Evolutionary conservation across 2,113 vertebrate species (phyloP).

Genomic region (Mormoops blainvillei): DNA sequence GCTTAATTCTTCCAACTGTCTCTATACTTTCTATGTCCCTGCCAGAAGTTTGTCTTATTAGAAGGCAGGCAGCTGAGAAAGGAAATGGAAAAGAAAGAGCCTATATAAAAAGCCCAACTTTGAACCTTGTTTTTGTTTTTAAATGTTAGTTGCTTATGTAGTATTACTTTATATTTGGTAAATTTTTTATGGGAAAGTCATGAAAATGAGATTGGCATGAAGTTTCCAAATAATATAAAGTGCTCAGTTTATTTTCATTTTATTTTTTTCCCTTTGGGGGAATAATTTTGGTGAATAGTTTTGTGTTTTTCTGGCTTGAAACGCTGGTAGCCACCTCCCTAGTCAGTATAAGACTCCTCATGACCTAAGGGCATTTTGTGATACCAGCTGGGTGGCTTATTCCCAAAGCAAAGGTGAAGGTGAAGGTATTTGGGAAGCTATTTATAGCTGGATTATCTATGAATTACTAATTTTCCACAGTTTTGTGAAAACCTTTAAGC

Average conservation of each 20-base stretch:
- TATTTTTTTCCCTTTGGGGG: not conserved
- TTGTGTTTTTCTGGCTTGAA: not conserved
- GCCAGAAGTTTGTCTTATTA: constrained; percentile 53
- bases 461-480: not conserved
- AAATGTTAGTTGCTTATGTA: not conserved
- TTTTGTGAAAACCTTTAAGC: not conserved
- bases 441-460: not conserved
- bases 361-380: not conserved
- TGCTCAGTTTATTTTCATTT: not conserved
- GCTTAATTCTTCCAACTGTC: constrained; percentile 29
- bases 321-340: not conserved
- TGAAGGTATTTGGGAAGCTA: not conserved
- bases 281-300: not conserved
- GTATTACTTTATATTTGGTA: not conserved
- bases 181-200: not conserved
- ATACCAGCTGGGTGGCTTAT: not conserved
- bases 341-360: not conserved
- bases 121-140: constrained; percentile 20
- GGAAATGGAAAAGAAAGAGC: constrained; percentile 39
- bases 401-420: not conserved
- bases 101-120: not conserved
- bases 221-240: constrained; percentile 8
- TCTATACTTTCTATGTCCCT: constrained; percentile 35
- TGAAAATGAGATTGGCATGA: not conserved
- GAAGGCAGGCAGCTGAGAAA: constrained; percentile 31